Evolutionary conservation across 37 sponge, comb jelly and placozoan species (phyloP).

Genomic region (Cliona cf. orientalis): DNA sequence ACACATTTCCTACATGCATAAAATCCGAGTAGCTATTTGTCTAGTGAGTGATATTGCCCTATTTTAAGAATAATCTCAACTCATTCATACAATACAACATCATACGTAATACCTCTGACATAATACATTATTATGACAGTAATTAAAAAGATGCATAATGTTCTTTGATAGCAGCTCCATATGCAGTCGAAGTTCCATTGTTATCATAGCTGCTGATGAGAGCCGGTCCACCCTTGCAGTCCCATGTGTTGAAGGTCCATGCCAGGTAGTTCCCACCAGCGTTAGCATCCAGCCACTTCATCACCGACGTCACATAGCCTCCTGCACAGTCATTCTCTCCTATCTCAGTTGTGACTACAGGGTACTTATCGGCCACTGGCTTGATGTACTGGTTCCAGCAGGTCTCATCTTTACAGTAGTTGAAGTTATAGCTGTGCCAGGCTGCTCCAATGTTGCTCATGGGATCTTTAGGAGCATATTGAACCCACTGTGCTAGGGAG

Average conservation of each 20-base stretch:
- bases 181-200: slow-evolving; percentile 4
- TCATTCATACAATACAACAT: no score
- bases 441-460: slow-evolving; percentile 21
- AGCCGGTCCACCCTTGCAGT: slow-evolving; percentile 31
- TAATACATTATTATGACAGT: no score
- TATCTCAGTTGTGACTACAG: slow-evolving; percentile 18
- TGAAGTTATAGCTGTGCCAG: slow-evolving; percentile 41
- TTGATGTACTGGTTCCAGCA: slow-evolving; percentile 29
- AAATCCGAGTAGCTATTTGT: no score
- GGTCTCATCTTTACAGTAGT: slow-evolving; percentile 27
- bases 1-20: no score
- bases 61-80: no score
- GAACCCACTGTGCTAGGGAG: slow-evolving; percentile 19
- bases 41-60: no score
- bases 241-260: slow-evolving; percentile 40
- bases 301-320: slow-evolving; percentile 1
- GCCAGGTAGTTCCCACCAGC: slow-evolving; percentile 18
- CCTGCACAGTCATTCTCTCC: slow-evolving; percentile 42
- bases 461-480: slow-evolving; percentile 15
- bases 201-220: slow-evolving; percentile 15
- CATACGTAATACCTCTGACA: no score
- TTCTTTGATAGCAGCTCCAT: slow-evolving; percentile 22
- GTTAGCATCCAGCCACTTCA: slow-evolving; percentile 20
- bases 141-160: no score
- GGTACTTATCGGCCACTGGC: not conserved